Percentiles rank a stretch among this genome's conserved stretches.
phyloP scores from a whole-genome alignment of 2,113 vertebrate genomes.

The Onychostruthus taczanowskii region DNA sequence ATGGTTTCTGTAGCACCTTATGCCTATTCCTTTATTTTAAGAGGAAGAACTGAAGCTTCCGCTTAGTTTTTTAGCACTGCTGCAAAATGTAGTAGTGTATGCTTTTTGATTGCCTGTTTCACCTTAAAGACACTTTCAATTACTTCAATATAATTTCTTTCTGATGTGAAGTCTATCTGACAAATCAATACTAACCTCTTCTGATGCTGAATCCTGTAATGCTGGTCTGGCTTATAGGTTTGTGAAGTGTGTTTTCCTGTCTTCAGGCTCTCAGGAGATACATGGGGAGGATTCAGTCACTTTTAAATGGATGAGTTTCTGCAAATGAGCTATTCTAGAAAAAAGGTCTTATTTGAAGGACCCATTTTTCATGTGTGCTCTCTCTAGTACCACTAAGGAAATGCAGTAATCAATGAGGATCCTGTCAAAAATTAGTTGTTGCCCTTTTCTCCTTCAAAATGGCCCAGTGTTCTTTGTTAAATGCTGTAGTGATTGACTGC shows the following conservation, averaged over 20 bases:
- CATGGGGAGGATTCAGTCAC: background rate
- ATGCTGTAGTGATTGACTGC: background rate
- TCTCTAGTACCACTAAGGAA: background rate
- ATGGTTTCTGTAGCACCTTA: background rate
- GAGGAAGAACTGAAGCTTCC: background rate
- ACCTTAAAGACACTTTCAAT: background rate
- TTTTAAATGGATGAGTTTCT: background rate
- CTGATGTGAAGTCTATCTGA: background rate
- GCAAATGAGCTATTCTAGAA: background rate
- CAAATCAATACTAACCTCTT: constrained; percentile 10
- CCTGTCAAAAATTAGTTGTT: background rate
- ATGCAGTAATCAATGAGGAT: background rate
- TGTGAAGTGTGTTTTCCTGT: background rate
- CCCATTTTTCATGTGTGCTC: background rate
- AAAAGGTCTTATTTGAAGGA: background rate
- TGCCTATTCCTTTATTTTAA: background rate
- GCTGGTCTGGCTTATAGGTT: background rate
- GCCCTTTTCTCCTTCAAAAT: background rate
- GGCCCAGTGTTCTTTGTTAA: background rate
- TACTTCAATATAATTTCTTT: background rate
- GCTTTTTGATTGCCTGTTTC: background rate
- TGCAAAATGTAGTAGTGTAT: background rate
- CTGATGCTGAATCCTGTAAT: background rate
- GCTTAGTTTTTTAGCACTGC: background rate
- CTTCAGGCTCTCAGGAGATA: background rate